Base-by-base conservation (phyloP, 2,888 invertebrate species). In the Melinaea menophilus region DNA sequence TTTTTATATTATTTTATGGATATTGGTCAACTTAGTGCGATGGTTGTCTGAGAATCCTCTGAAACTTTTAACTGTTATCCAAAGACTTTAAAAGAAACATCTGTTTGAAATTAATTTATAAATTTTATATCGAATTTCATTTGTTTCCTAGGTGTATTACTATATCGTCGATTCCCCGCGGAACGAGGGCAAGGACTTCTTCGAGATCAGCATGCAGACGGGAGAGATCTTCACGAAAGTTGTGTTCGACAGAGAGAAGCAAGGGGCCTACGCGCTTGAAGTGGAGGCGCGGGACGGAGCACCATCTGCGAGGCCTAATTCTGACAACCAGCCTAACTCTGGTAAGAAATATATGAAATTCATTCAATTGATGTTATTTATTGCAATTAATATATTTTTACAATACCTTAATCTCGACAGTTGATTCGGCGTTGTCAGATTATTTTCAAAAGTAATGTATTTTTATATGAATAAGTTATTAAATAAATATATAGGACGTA, bases 231-330 rank as follows among this genome's bases (percentile, higher is more conserved):
- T 96, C 91, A 98, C 98, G 54, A 97, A 97, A 88, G 93, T 96
- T 74, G 96, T 97, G 77, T 99, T 99, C 92, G 99, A 99, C 92
- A 94, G 99, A 70, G 99, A 99, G 90, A 98, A 98, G 92, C 98
- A 98, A 84, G 97, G 97, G 56, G 98, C 98, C 65, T 99, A 99
- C 90, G 99, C 99, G 47, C 91, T 99, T 80, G 98, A 98, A 83
- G 98, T 99, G 75, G 97, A 98, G 85, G 99, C 99, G 0, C 92
- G 98, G 64, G 99, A 99, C 82, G 98, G 98, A 60, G 97, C 97
- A 63, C 96, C 97, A n/a, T 99, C 99, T 12, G 98, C 97, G 61
- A 92, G 98, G 70, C 98, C 98, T 55, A 98, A 98, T 85, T 96
- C 96, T 81, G 95, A 96, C 81, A 96, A 96, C 86, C 95, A 96